Base-by-base conservation (phyloP, 30 jellyfish, hydroid and myxozoan genomes). In the Calvadosia cruxmelitensis region DNA sequence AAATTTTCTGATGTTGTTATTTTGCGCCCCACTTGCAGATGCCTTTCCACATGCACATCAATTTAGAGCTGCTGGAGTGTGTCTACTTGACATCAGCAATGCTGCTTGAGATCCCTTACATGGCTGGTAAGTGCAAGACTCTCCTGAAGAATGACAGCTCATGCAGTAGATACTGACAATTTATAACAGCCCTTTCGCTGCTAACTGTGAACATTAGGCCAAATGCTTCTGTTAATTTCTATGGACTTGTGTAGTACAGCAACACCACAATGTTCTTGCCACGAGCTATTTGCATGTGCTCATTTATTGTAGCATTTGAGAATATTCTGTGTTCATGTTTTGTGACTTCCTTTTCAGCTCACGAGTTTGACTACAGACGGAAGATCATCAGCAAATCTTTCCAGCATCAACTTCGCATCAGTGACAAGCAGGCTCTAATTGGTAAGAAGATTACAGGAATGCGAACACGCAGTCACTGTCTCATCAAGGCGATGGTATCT, bases 41-140 rank as follows among this genome's bases (percentile, higher is more conserved):
- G 72, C 99, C 99, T 33, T 92, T 92, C 66, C 99, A 92, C 84
- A 85, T 92, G 95, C 99, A 92, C 76, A 78, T 92, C 63, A 92
- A 92, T 82, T 70, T 92, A 81, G 99, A 92, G 68, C 83, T 92
- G 35, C 31, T 92, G 66, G 99, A 92, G 48, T 92, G 99, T 50
- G 99, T 85, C 36, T 92, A 77, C 75, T 69, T 92, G 70, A 85
- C 95, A 0, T 79, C 96, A 20, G 95, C 94, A 25, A 69, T 92
- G 94, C 74, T 92, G 2, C 67, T 92, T 61, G 99, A 92, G 67
- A 72, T 85, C 3, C 99, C 99, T 0, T 73, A 82, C 80, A 91
- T 91, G 99, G 99, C 99, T 42, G 95, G 98, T 89, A 1, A 29
- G 84, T 49, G 3, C 1, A 13, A 5, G 25, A 7, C 15, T 66